Base-by-base conservation (phyloP, 2,888 invertebrate genomes). In the Cecidostiba fungosa region DNA sequence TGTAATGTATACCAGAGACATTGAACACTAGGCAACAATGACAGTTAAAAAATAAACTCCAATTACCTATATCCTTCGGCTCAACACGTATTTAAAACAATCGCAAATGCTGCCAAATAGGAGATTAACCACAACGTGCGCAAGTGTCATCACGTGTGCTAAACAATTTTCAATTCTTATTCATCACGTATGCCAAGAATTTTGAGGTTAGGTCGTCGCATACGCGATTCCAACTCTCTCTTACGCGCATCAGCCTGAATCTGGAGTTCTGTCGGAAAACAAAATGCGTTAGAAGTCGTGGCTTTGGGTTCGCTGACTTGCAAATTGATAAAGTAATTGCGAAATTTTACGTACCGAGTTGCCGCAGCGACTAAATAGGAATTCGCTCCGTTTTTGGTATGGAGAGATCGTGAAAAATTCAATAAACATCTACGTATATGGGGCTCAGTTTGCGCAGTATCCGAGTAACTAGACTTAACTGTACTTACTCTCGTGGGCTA, bases 71-170 rank as follows among this genome's bases (percentile, higher is more conserved):
- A 16, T 8, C 39, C 32, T 19, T 12, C 23, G 66, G 16, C 32
- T 47, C 29, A 10, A 78, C 47, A 47, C 14, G 43, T 69, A 78
- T 69, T 69, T 47, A 32, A 47, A 26, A 19, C n/a, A 47, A 47
- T 47, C 39, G 47, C 43, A 69, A 29, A 32, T 26, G 14, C 59
- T 32, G 29, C 43, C 62, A 36, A 70, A 36, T 32, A 23, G 54
- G 43, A 26, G 36, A 79, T 79, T 79, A 23, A 26, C 77, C 4
- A 66, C 29, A 66, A 72, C 39, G 36, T 43, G 66, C 66, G 66
- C 77, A 43, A 36, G 26, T 36, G 69, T 81, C 81, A 81, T 74
- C 81, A 81, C 81, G 74, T 81, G 81, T 23, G 16, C 5, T 72
- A 54, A 72, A 80, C 43, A 78, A 78, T 66, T 79, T 54, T 54